These are phyloP conservation scores for Drosophila equinoxialis DNA, from an alignment of 1,140 invertebrate species.

Conservation along the genomic window DNA sequence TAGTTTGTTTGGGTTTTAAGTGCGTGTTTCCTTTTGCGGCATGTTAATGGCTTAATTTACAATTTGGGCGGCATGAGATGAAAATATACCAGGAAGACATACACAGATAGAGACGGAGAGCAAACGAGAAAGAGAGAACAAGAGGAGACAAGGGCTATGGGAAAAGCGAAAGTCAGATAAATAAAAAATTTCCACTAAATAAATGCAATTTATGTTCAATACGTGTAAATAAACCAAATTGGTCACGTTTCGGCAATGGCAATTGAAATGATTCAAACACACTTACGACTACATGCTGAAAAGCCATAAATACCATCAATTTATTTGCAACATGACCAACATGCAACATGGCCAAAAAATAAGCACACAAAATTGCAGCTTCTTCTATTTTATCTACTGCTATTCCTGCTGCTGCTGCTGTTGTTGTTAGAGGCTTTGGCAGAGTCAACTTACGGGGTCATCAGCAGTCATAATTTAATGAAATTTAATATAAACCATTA, in stretches of 20 bases:
- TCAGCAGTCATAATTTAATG: conserved; percentile 42
- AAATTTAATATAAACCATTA: conserved; percentile 75
- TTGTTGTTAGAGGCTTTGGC: conserved; percentile 22
- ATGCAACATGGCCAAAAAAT: not conserved
- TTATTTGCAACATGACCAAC: conserved; percentile 57
- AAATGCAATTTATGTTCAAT: conserved; percentile 73
- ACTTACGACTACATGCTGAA: conserved; percentile 39
- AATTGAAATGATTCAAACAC: conserved; percentile 70
- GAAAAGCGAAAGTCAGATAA: conserved; percentile 6
- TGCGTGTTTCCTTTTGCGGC: conserved; percentile 62
- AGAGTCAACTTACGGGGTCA: conserved; percentile 31
- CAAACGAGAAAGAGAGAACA: no score
- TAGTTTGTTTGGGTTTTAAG: conserved; percentile 48
- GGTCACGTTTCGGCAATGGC: conserved; percentile 80
- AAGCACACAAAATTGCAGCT: not conserved
- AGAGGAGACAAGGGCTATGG: not conserved
- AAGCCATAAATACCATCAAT: conserved; percentile 70
- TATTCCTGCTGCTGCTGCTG: conserved; percentile 14
- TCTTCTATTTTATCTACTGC: conserved; percentile 1
- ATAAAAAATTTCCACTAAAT: conserved; percentile 39
- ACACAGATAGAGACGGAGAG: not conserved
- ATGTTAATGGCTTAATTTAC: conserved; percentile 61
- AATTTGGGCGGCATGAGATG: conserved; percentile 46
- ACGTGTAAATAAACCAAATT: conserved; percentile 83
- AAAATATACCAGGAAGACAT: conserved; percentile 8